Base-by-base conservation (phyloP, 2,113 vertebrate species). In the Amblyopsis rosae region DNA sequence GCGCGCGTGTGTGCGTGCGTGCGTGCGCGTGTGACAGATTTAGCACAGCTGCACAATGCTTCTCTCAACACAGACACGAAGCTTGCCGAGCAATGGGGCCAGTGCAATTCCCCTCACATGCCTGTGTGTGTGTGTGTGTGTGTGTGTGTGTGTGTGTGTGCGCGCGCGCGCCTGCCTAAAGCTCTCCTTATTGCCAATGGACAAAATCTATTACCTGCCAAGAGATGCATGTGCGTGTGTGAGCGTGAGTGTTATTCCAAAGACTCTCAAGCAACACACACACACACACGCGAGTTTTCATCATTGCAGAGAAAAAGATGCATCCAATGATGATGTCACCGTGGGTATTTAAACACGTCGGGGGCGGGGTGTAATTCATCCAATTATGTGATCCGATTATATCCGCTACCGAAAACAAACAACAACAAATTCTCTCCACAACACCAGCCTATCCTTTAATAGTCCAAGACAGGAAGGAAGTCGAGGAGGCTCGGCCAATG, bases 21-120 rank as follows among this genome's bases (percentile, higher is more conserved):
- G 53, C 3, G 53, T 6, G 53, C n/a, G 13, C 16, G 13, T 41
- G 63, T 73, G 67, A 59, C 62, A 77, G 73, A 76, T 76, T 73
- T 67, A 77, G 75, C 51, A 59, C 69, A 75, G 57, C 56, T 47
- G 62, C 70, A 16, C 61, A 63, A 50, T 62, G 57, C 70, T 68
- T 79, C 63, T 81, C 35, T 41, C 35, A 41, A 41, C 69, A 69
- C 53, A 12, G 70, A 75, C 68, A 79, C 74, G 73, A 53, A 62
- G 67, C 67, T 65, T 63, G 56, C 59, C 76, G 70, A 65, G 62
- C 76, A 62, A 57, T 50, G 72, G 58, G 58, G 66, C 71, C 67
- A 72, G 62, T 72, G 77, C 63, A 73, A 85, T 68, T 81, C 81
- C 82, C 70, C 69, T 75, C 70, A 51, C 65, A 50, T 45, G n/a